These are phyloP conservation scores for Opisthograptis luteolata DNA, from an alignment of 2,888 invertebrate genomes.

Conservation along the genomic window DNA sequence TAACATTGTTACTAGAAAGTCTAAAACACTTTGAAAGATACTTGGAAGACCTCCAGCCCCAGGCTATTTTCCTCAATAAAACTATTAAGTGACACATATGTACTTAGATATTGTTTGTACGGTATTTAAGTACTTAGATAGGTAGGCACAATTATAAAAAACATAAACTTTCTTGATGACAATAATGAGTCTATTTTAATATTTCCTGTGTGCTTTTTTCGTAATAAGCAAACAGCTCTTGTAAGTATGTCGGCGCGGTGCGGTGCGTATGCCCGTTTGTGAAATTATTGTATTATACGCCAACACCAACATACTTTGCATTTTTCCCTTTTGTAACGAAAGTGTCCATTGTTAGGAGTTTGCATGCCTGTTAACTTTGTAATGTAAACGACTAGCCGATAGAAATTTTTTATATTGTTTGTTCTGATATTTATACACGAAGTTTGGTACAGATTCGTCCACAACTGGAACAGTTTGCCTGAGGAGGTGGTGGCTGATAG, in stretches of 20 bases:
- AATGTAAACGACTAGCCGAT: too few species aligned
- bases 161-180: neutral
- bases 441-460: too few species aligned
- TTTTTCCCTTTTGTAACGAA: conserved; percentile 21
- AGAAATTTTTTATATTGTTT: too few species aligned
- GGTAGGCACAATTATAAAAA: neutral
- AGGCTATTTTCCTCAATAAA: neutral
- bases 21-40: neutral
- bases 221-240: conserved; percentile 26
- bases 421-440: too few species aligned
- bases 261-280: conserved; percentile 16
- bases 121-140: too few species aligned
- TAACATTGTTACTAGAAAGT: conserved; percentile 12
- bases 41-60: neutral
- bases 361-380: conserved; percentile 4
- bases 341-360: conserved; percentile 8
- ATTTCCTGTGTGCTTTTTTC: conserved; percentile 28
- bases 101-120: too few species aligned
- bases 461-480: too few species aligned
- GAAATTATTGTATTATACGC: conserved; percentile 23
- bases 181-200: neutral
- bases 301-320: conserved; percentile 21
- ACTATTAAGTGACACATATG: too few species aligned
- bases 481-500: too few species aligned
- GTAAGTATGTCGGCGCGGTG: conserved; percentile 5